Evolutionary conservation across 1,140 invertebrate genomes (phyloP).

Genomic region (Sesamia nonagrioides): DNA sequence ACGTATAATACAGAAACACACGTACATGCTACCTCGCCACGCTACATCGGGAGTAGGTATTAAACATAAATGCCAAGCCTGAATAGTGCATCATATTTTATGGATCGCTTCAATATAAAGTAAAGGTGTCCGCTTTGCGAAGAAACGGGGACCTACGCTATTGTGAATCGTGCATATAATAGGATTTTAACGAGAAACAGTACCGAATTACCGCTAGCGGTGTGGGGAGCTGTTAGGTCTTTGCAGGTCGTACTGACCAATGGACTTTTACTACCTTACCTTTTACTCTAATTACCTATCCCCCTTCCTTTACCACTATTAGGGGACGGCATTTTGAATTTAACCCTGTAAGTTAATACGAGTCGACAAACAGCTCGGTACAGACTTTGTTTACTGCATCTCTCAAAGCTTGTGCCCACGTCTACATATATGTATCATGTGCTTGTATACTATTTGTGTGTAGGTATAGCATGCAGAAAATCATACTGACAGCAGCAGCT

Average conservation of each 20-base stretch:
- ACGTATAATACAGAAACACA: conserved; percentile 9
- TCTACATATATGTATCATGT: too few relatives aligned
- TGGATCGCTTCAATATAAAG: conserved; percentile 17
- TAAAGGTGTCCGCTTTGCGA: not conserved
- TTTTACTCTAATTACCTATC: not conserved
- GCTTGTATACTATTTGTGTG: too few relatives aligned
- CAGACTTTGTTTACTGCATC: too few relatives aligned
- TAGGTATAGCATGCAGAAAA: not conserved
- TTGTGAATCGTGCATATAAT: conserved; percentile 5
- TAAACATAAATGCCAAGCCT: conserved; percentile 25
- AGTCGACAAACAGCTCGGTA: too few relatives aligned
- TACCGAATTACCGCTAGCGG: not conserved
- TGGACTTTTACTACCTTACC: not conserved
- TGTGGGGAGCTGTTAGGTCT: not conserved
- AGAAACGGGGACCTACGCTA: conserved; percentile 14
- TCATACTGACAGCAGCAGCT: not conserved
- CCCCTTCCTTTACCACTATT: not conserved
- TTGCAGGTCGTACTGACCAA: conserved; percentile 6
- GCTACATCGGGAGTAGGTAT: conserved; percentile 19
- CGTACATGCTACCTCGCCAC: too few relatives aligned
- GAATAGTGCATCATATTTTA: conserved; percentile 27
- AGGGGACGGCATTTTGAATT: not conserved
- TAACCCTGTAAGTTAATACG: too few relatives aligned
- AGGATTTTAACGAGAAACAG: conserved; percentile 20
- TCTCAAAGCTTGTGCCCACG: too few relatives aligned